Evolutionary conservation across 1,140 invertebrate genomes (phyloP), one percentile per base, ranked within the genome.

Genomic region (Aphelinus atriplicis): DNA sequence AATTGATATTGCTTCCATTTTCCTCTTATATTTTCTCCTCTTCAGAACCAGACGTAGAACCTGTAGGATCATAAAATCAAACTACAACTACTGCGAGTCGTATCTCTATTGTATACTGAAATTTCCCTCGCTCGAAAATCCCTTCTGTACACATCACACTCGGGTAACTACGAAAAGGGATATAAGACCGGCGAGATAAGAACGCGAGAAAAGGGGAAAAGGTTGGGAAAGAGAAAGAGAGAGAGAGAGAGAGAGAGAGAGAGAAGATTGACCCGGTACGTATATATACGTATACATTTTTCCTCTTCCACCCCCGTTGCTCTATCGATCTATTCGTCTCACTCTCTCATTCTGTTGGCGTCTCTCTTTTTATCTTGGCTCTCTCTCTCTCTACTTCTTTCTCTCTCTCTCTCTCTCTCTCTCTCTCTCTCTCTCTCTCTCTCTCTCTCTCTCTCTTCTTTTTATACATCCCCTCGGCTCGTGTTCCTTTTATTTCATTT

Each of bases 401-500:
- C 58, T 50, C 68, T 60, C 45, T 58, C 51, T 71, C 53, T 57
- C 45, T 62, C 58, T 62, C 58, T 51, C 58, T 63, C 48, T 71
- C 69, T 71, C 10, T 53, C 69, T 46, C 43, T 75, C 67, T 63
- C 26, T 63, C 61, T 63, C 53, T 67, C 3, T 67, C 26, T 47
- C n/a, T 65, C 2, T 65, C 63, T 65, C 63, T 65, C 26, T 9
- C 4, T 53, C 4, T 53, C 51, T 53, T 61, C 7, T 67, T 43
- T 75, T 57, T 67, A 58, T 47, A 51, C 57, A 61, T 73, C 56
- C 71, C 60, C n/a, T 53, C 0, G 51, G 51, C 26, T 26, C 57
- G 10, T 68, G 46, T 72, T 73, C 65, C 67, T 70, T 77, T 73
- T 77, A 68, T 77, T 73, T 77, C 75, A 69, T 69, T 72, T 73